A percentile compares a stretch with the other conserved stretches of the same genome.
Conservation (phyloP, 1,140 invertebrate genomes). For the Phthorimaea operculella region DNA sequence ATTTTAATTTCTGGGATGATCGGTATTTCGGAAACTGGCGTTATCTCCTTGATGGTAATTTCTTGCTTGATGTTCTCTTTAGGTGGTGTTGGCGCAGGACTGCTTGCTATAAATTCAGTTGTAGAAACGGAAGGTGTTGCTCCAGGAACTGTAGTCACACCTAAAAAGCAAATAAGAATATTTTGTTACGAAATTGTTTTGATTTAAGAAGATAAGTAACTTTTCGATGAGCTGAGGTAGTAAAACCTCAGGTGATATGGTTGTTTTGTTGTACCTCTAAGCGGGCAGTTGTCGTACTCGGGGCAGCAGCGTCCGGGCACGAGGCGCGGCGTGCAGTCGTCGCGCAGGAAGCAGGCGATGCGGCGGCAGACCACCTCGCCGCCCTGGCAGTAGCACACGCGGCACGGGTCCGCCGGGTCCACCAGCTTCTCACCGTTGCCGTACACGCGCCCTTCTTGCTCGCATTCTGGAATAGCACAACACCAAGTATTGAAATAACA, state of each 20-base stretch:
- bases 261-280: conserved; percentile 52
- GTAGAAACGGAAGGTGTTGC: conserved; percentile 27
- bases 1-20: conserved; percentile 59
- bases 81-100: conserved; percentile 17
- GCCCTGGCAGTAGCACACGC: conserved; percentile 82
- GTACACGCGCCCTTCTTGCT: conserved; percentile 78
- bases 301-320: conserved; percentile 80
- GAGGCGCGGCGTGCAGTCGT: conserved; percentile 77
- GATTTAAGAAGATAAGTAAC: conserved; percentile 8
- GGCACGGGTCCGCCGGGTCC: conserved; percentile 76
- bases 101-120: conserved; percentile 20
- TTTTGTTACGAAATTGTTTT: too few relatives aligned
- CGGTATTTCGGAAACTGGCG: conserved; percentile 58
- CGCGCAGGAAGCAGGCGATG: conserved; percentile 78
- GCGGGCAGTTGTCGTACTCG: conserved; percentile 81
- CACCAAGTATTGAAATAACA: too few relatives aligned
- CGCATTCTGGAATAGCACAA: conserved; percentile 72
- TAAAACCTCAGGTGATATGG: too few relatives aligned
- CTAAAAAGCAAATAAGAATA: conserved; percentile 34
- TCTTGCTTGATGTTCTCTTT: conserved; percentile 44
- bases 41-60: conserved; percentile 65
- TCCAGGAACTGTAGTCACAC: conserved; percentile 46
- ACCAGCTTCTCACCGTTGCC: conserved; percentile 80
- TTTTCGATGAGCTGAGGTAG: too few relatives aligned
- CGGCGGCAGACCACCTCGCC: conserved; percentile 80